Base-by-base conservation (phyloP, 2,888 invertebrate genomes). In the Clostera curtula region DNA sequence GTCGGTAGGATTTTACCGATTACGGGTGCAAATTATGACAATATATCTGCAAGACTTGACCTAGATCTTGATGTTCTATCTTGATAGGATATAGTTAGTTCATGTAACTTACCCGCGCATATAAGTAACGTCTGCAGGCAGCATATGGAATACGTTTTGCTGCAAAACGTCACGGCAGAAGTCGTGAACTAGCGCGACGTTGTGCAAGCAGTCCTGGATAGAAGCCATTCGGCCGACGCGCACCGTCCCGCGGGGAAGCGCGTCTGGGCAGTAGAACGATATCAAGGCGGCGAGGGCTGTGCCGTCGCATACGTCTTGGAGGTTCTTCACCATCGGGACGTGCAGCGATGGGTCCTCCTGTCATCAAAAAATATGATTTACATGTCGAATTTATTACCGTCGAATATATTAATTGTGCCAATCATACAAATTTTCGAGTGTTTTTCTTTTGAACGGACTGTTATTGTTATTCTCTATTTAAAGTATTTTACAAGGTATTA, bases 71-170 rank as follows among this genome's bases (percentile, higher is more conserved):
- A 4, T 6, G 3, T 6, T 17, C 17, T 5, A 8, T 18, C 5
- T 4, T 8, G 18, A 3, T 18, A 9, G 2, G n/a, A 13, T 1
- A 8, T 19, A 9, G 12, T 10, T 4, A 4, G 17, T 7, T 2
- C 12, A 25, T 22, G 13, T 2, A 4, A 68, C 80, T 73, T 65
- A 93, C 92, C 95, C 94, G 71, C 95, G 88, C 89, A 96, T 93
- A 65, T 96, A 97, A 18, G 96, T 93, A 47, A 97, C 90, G 73
- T 98, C 97, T 73, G 97, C 97, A n/a, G 95, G 93, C 76, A 92
- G 89, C 88, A 97, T 92, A 74, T 96, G 96, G 86, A 96, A 96
- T 67, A 95, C 92, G 59, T 93, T 90, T 66, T 92, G 90, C 55
- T 96, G 95, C 70, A 97, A 87, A 70, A 92, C 89, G 59, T 89